A percentile compares a stretch with the other conserved stretches of the same genome.
phyloP scores from a whole-genome alignment of 2,797 vertebrate genomes.

The Melanotaenia maccullochi region DNA sequence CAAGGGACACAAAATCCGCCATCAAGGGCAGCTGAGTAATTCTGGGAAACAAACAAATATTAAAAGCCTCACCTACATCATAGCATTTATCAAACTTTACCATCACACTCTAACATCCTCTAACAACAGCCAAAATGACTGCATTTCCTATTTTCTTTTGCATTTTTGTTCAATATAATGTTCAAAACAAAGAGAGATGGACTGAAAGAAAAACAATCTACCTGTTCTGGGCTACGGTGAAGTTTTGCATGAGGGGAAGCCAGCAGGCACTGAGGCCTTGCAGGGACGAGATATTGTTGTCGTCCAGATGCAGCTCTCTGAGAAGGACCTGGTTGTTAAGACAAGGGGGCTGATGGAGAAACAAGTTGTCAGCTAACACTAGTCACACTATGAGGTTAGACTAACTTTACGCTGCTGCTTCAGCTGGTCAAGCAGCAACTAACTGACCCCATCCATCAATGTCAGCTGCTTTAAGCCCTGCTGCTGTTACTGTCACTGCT shows the following conservation, averaged over 20 bases:
- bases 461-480: constrained; percentile 54
- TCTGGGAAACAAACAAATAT: constrained; percentile 74
- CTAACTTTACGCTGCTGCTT: constrained; percentile 48
- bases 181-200: neutral
- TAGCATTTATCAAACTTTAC: neutral
- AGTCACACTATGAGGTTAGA: constrained; percentile 49
- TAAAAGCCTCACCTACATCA: neutral
- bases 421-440: constrained; percentile 12
- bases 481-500: constrained; percentile 46
- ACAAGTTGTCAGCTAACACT: constrained; percentile 39
- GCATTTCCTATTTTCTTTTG: neutral
- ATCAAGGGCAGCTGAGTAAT: constrained; percentile 86
- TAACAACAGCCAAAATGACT: neutral
- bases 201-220: constrained; percentile 38
- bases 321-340: constrained; percentile 93
- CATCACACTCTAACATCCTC: neutral
- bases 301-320: constrained; percentile 88
- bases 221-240: constrained; percentile 90
- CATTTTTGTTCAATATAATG: neutral
- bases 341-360: constrained; percentile 81
- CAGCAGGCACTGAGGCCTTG: constrained; percentile 83
- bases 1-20: constrained; percentile 86
- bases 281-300: constrained; percentile 90
- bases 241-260: constrained; percentile 88
- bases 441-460: constrained; percentile 55